A percentile compares a stretch with the other conserved stretches of the same genome.
These are phyloP conservation scores for Melanotaenia trifasciata DNA, from an alignment of 2,797 vertebrate genomes.

Conservation along the genomic window DNA sequence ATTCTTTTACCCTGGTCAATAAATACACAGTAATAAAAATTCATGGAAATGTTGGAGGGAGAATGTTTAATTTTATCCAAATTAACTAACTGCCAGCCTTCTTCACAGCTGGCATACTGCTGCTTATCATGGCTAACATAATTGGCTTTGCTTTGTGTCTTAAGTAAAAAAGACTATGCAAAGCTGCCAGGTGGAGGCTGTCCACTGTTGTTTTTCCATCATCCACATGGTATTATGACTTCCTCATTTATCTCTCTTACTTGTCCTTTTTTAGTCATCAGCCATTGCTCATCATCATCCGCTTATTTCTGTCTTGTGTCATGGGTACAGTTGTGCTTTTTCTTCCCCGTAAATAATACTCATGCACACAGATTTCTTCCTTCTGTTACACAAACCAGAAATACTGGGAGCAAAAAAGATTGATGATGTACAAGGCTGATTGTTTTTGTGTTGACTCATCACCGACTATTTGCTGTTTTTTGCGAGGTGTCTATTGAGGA, in stretches of 20 bases:
- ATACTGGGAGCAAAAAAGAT: background rate
- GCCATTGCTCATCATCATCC: constrained; percentile 30
- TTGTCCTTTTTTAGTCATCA: constrained; percentile 30
- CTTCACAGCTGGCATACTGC: constrained; percentile 6
- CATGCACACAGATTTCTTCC: constrained; percentile 13
- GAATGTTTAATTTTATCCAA: background rate
- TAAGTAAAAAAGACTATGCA: constrained; percentile 35
- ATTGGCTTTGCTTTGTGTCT: constrained; percentile 43
- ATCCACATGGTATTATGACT: constrained; percentile 9
- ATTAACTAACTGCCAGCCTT: background rate
- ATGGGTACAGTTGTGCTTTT: constrained; percentile 11
- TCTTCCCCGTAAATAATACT: constrained; percentile 7
- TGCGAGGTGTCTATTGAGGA: constrained; percentile 30
- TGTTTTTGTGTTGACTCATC: constrained; percentile 40
- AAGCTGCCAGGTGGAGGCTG: background rate
- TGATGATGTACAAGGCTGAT: constrained; percentile 33
- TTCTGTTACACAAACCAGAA: constrained; percentile 30
- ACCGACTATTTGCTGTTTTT: constrained; percentile 51
- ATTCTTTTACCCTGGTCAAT: too few relatives aligned
- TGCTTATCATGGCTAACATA: constrained; percentile 32
- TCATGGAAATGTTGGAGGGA: too few relatives aligned
- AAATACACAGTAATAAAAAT: too few relatives aligned
- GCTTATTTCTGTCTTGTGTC: constrained; percentile 24
- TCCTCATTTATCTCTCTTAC: constrained; percentile 31
- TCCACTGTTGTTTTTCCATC: constrained; percentile 14